Conservation (phyloP, 2,797 vertebrate genomes). For the Pseudochaenichthys georgianus region DNA sequence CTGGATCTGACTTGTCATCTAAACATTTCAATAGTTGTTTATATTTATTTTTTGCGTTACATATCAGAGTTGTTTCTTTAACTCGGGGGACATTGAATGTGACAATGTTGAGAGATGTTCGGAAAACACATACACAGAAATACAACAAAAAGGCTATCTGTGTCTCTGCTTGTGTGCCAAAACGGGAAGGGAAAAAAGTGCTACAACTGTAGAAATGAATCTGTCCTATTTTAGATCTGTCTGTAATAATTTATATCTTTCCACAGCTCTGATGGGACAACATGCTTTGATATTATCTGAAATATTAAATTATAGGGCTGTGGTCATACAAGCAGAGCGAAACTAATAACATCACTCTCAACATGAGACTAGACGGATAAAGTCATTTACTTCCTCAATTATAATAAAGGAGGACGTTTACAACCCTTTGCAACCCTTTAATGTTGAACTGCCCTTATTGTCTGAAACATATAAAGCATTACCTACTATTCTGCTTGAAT, state of each 20-base stretch:
- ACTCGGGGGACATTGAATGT: conserved; percentile 36
- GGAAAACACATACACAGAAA: conserved; percentile 41
- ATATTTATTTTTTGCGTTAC: conserved; percentile 44
- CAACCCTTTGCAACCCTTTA: conserved; percentile 13
- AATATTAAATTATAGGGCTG: conserved; percentile 66
- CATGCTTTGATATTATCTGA: conserved; percentile 68
- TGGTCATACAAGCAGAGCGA: conserved; percentile 57
- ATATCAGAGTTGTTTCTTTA: conserved; percentile 32
- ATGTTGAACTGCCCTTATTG: conserved; percentile 13
- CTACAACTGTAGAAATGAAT: conserved; percentile 67
- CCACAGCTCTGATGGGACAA: conserved; percentile 53
- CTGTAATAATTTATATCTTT: conserved; percentile 67
- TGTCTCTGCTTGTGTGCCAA: conserved; percentile 32
- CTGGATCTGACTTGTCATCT: conserved; percentile 41
- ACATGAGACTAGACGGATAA: conserved; percentile 45
- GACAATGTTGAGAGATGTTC: conserved; percentile 46
- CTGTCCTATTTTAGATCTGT: conserved; percentile 66
- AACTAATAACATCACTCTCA: conserved; percentile 64
- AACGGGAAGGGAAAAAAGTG: conserved; percentile 23
- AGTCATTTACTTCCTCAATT: conserved; percentile 44
- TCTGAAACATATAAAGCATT: conserved; percentile 34
- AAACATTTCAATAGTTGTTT: conserved; percentile 54
- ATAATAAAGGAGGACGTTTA: conserved; percentile 28
- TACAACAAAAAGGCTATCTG: conserved; percentile 34
- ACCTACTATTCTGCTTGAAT: conserved; percentile 20